A percentile compares a stretch with the other conserved stretches of the same genome.
Evolutionary conservation across 2,797 vertebrate genomes (phyloP).

Genomic region (Xerus rutilus): DNA sequence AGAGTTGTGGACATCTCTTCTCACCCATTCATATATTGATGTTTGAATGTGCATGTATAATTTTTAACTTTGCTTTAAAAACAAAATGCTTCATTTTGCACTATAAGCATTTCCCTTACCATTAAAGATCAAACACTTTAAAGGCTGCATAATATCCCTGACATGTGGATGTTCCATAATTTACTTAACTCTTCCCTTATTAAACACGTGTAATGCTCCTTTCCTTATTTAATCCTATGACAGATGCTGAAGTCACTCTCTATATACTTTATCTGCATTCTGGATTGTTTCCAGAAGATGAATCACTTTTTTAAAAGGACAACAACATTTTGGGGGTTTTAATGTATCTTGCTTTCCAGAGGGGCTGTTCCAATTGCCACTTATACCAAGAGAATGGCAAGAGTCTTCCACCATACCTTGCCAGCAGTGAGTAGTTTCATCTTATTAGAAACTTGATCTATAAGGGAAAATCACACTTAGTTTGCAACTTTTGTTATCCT

Average conservation of each 20-base stretch:
- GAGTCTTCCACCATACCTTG: background rate
- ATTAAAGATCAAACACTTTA: constrained; percentile 46
- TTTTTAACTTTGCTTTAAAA: background rate
- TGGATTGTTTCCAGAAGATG: constrained; percentile 45
- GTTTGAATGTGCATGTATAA: constrained; percentile 30
- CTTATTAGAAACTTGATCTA: constrained; percentile 20
- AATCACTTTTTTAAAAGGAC: constrained; percentile 59
- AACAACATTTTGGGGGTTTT: constrained; percentile 54
- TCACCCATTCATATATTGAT: constrained; percentile 10
- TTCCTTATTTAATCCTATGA: constrained; percentile 41
- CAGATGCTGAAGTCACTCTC: constrained; percentile 44
- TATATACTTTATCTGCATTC: constrained; percentile 54
- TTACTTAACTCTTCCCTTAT: constrained; percentile 43
- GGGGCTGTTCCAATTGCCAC: constrained; percentile 38
- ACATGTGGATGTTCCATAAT: constrained; percentile 33
- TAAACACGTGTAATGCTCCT: constrained; percentile 58
- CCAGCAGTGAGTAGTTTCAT: background rate
- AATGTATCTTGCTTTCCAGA: constrained; percentile 57
- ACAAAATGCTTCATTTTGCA: constrained; percentile 2
- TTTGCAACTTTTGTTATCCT: constrained; percentile 39
- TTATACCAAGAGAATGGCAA: constrained; percentile 2
- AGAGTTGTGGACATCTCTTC: constrained; percentile 3
- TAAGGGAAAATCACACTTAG: constrained; percentile 13
- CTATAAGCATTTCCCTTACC: constrained; percentile 42
- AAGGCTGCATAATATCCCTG: constrained; percentile 48